Evolutionary conservation across 1,140 invertebrate species (phyloP).

Genomic region (Cecropterus lyciades): DNA sequence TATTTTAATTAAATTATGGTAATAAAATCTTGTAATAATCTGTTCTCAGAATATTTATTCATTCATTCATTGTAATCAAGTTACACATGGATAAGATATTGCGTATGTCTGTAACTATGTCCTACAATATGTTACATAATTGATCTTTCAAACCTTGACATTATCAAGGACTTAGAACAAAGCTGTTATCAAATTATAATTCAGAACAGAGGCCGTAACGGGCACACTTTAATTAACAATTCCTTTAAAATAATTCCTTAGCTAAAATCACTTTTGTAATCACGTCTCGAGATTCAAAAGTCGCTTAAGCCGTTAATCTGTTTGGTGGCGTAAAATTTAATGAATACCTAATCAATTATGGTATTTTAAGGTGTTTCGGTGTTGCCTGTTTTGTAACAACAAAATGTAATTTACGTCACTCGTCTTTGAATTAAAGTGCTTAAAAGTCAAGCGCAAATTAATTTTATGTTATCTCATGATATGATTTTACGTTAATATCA

Average conservation of each 20-base stretch:
- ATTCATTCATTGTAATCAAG: no score
- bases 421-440: constrained; percentile 14
- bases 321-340: constrained; percentile 36
- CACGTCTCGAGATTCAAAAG: constrained; percentile 29
- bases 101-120: not conserved
- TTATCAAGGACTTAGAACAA: not conserved
- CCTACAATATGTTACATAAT: not conserved
- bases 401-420: constrained; percentile 16
- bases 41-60: no score
- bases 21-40: no score
- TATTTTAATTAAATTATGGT: no score
- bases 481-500: not conserved
- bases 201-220: constrained; percentile 15
- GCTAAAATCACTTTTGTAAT: constrained; percentile 33
- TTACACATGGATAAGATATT: no score
- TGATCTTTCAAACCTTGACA: not conserved
- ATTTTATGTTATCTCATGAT: no score
- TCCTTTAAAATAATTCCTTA: constrained; percentile 24
- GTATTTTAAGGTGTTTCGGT: constrained; percentile 25
- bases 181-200: constrained; percentile 15
- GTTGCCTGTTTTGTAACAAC: constrained; percentile 17
- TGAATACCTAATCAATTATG: constrained; percentile 35
- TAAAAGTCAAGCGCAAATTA: not conserved
- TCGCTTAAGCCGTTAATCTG: constrained; percentile 35
- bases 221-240: constrained; percentile 29